Percentiles rank a stretch among this genome's conserved stretches.
Conservation (phyloP, 1,140 invertebrate species). For the Hyposmocoma kahamanoa region DNA sequence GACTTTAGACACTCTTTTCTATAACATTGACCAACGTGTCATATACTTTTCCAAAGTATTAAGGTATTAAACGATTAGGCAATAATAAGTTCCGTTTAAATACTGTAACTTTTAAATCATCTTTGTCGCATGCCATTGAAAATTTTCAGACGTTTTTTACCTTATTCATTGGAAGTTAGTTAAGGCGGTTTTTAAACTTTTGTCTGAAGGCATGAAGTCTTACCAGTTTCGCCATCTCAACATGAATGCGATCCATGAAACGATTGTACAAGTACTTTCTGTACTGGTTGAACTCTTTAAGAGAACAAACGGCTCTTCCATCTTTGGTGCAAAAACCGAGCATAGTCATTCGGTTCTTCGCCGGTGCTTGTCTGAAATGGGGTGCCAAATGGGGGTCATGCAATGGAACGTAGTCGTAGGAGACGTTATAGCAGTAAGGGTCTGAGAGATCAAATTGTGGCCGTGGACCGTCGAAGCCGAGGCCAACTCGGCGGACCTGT, state of each 20-base stretch:
- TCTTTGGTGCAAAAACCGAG: constrained; percentile 53
- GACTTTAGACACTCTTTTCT: no score
- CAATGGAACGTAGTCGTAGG: constrained; percentile 61
- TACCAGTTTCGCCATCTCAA: constrained; percentile 50
- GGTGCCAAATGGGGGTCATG: constrained; percentile 60
- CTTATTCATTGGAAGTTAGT: no score
- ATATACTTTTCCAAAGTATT: no score
- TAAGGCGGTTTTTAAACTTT: no score
- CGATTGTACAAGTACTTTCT: constrained; percentile 60
- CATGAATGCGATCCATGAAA: constrained; percentile 60
- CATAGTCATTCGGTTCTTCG: constrained; percentile 43
- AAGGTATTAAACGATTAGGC: no score
- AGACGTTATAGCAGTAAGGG: constrained; percentile 60
- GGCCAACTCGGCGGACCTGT: constrained; percentile 49
- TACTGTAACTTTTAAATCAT: no score
- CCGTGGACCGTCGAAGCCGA: constrained; percentile 31
- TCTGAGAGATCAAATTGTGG: constrained; percentile 57
- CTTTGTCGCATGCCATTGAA: no score
- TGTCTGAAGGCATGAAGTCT: no score
- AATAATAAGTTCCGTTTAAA: no score
- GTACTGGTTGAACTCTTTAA: constrained; percentile 64
- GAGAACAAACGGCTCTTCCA: constrained; percentile 48
- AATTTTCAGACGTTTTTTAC: no score
- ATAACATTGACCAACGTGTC: no score
- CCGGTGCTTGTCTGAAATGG: constrained; percentile 48